Evolutionary conservation across 2,888 invertebrate species (phyloP).

Genomic region (Carcina quercana): DNA sequence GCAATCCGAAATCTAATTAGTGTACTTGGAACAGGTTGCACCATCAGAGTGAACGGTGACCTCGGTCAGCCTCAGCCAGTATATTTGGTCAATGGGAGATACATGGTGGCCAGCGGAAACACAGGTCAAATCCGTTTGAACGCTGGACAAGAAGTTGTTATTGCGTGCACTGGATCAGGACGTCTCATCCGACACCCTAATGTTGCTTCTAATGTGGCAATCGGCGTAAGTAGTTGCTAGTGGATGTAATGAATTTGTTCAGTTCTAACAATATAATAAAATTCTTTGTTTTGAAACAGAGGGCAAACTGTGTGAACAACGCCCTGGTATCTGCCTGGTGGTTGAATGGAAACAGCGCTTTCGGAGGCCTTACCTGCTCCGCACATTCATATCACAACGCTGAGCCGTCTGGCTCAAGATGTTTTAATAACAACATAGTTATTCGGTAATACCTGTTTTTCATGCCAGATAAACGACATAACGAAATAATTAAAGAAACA

Average conservation of each 20-base stretch:
- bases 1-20: too few relatives aligned
- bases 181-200: slow-evolving; percentile 45
- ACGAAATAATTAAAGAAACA: background rate
- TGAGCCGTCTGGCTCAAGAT: slow-evolving; percentile 47
- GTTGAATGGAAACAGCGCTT: slow-evolving; percentile 43
- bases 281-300: slow-evolving; percentile 30
- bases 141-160: slow-evolving; percentile 38
- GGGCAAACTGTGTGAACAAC: slow-evolving; percentile 44
- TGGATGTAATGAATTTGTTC: too few relatives aligned
- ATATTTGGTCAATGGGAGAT: slow-evolving; percentile 56
- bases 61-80: slow-evolving; percentile 76
- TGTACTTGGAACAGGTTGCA: slow-evolving; percentile 47
- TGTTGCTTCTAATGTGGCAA: slow-evolving; percentile 27
- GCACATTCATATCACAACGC: slow-evolving; percentile 48
- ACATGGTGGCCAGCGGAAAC: slow-evolving; percentile 41
- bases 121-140: slow-evolving; percentile 39
- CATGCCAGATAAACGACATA: background rate
- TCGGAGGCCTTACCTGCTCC: slow-evolving; percentile 55
- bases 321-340: slow-evolving; percentile 40
- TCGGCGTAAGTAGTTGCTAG: slow-evolving; percentile 46
- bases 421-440: slow-evolving; percentile 51
- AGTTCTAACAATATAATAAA: background rate
- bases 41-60: slow-evolving; percentile 60
- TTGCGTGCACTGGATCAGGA: slow-evolving; percentile 49
- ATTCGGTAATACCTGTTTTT: slow-evolving; percentile 43